Base-by-base conservation (phyloP, 1,140 invertebrate genomes). In the Centruroides sculpturatus region DNA sequence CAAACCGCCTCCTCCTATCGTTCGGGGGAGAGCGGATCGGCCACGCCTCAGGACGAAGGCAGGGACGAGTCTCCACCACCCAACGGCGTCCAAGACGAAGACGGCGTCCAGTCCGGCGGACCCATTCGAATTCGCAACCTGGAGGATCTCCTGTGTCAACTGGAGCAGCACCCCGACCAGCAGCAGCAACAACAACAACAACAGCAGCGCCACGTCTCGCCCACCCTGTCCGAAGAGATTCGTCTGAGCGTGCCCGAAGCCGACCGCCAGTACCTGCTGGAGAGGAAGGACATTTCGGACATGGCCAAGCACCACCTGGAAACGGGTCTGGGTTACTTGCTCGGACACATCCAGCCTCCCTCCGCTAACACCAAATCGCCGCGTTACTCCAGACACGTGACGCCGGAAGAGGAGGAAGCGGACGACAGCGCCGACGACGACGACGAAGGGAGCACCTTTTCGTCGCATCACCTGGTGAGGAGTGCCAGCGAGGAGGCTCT, bases 241-340 rank as follows among this genome's bases (percentile, higher is more conserved):
- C 78, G 90, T 66, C 89, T 90, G 81, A 91, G 88, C 36, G 90
- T 93, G 74, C 87, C 87, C 23, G 90, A 94, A 73, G 85, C 85
- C 35, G 89, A 93, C 74, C 80, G 87, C 46, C 87, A 89, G 74
- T 90, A 59, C 60, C 41, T 59, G 57, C 54, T 66, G 36, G 59
- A 56, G 41, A 56, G 60, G 34, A 51, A 47, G 56, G 64, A 63
- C 35, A 59, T 56, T 51, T 54, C 61, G 85, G 84, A 61, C 86
- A 58, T 57, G 36, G 60, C 57, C 50, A 59, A 64, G 13, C 56
- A 59, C 11, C 59, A 64, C 36, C 57, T 47, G 9, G 62, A 64
- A 36, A 49, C 62, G 4, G 59, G 62, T 34, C 56, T 64, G 9
- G 59, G 59, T 8, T 63, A 63, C 58, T 55, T 63, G 6, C 57